Conservation (phyloP, 2,888 invertebrate genomes). For the Pristionchus japonicus region DNA sequence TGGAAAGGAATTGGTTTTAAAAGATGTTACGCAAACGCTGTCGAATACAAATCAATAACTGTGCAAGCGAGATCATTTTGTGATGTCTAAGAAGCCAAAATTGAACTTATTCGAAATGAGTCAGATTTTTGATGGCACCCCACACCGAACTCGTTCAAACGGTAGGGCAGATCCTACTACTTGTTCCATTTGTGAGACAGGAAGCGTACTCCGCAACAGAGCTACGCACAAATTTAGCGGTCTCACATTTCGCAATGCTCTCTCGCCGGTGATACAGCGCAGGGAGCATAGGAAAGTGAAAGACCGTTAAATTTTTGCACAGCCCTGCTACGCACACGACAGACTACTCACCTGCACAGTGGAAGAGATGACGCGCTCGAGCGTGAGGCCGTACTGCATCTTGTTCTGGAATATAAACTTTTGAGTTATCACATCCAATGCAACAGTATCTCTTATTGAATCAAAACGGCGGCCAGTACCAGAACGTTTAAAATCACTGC, state of each 20-base stretch:
- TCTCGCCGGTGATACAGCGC: no score
- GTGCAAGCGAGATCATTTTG: neutral
- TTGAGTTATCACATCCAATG: no score
- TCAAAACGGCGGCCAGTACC: no score
- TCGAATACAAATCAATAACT: neutral
- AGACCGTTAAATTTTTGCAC: no score
- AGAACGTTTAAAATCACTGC: no score
- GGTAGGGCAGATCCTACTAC: neutral
- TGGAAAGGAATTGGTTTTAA: neutral
- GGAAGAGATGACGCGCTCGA: conserved; percentile 46
- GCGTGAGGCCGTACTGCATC: conserved; percentile 47
- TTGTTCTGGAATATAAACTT: conserved; percentile 41
- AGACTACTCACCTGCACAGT: conserved; percentile 24
- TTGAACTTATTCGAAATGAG: no score
- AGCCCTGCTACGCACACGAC: no score
- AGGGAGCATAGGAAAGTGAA: no score
- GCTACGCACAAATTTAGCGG: neutral
- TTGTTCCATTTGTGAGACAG: neutral
- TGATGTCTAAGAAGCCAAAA: neutral
- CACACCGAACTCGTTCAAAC: neutral
- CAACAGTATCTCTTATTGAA: no score
- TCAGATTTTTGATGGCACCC: no score
- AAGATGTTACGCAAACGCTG: neutral
- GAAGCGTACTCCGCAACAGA: neutral
- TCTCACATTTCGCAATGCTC: no score